Evolutionary conservation across 2,888 invertebrate species (phyloP), one percentile per base, ranked within the genome.

Genomic region (Meiosimyza decipiens): DNA sequence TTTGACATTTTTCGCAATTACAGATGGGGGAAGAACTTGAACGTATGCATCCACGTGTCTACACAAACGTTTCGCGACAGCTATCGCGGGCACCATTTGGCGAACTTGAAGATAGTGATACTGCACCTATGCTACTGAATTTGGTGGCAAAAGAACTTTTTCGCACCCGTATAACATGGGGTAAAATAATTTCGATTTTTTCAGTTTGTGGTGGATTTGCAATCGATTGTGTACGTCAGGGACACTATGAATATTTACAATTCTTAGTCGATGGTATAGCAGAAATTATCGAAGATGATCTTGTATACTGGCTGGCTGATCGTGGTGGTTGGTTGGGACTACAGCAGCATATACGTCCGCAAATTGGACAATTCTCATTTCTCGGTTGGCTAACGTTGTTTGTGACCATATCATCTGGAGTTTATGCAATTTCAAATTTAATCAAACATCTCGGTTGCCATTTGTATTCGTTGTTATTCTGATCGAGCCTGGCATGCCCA

Each of bases 171-270:
- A 92, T 94, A 77, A 93, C 91, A 0, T 95, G 94, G 95, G 92
- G 93, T 70, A 94, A 94, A 89, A 89, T 91, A 73, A 92, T 94
- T 71, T 93, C 95, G 13, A 90, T 96, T 69, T 95, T 92, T 84
- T 93, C 94, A 18, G 91, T 96, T 4, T 94, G 95, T 66, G 95
- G 95, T 6, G 95, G 94, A 0, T 89, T 96, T 67, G 94, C 95
- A 9, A 91, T 93, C 28, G 96, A 96, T 82, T 92, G 94, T 87
- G 89, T 94, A 78, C 84, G 93, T 78, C 88, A 94, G 88, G 91
- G 95, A 77, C 89, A 91, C 87, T 93, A 93, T 0, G 95, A 95
- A 51, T 94, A 92, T 79, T 89, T 96, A 64, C 91, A 92, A 16
- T 91, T 91, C 64, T 89, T 96, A 47, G 89, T 95, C 68, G 94